phyloP scores from a whole-genome alignment of 2,888 invertebrate genomes.

The Litoditis marina region DNA sequence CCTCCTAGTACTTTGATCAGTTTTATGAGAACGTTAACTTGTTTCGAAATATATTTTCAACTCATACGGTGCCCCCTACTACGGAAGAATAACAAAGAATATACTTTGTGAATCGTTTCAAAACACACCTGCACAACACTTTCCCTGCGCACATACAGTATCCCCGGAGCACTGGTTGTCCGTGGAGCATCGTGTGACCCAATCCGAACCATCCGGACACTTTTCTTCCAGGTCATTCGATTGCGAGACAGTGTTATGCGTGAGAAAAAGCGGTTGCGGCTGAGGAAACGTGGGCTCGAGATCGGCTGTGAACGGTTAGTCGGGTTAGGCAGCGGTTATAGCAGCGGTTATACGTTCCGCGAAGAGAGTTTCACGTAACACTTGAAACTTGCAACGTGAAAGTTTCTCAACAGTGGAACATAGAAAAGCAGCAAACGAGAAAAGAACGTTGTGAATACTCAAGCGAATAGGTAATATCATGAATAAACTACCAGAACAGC shows the following conservation, averaged over 20 bases:
- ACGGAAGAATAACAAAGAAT: no score
- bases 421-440: no score
- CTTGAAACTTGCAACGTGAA: constrained; percentile 4
- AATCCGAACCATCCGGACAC: constrained; percentile 35
- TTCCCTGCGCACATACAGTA: constrained; percentile 19
- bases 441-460: no score
- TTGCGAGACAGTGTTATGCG: constrained; percentile 14
- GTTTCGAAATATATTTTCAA: no score
- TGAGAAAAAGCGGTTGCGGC: constrained; percentile 10
- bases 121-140: constrained; percentile 40
- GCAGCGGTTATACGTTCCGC: not conserved
- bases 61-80: no score
- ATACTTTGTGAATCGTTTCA: no score
- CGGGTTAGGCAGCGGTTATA: not conserved
- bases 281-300: not conserved
- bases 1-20: constrained; percentile 9
- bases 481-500: no score
- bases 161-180: constrained; percentile 12
- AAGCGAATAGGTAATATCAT: no score
- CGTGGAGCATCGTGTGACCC: constrained; percentile 6
- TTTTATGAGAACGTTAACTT: no score
- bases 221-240: constrained; percentile 22
- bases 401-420: no score
- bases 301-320: not conserved
- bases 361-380: not conserved